phyloP scores from a whole-genome alignment of 1,140 invertebrate genomes.

The Drosophila sucinea region DNA sequence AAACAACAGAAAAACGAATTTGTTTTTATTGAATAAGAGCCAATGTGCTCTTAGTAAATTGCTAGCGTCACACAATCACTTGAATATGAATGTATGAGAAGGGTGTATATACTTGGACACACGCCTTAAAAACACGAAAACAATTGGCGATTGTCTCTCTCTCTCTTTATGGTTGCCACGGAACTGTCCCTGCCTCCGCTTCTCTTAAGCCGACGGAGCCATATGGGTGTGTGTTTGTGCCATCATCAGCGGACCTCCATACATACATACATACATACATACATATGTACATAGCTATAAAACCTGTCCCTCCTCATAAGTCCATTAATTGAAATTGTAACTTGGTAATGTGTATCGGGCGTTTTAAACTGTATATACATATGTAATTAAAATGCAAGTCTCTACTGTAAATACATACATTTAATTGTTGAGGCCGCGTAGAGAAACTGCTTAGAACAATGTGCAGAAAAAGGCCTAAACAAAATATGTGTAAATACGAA shows the following conservation, averaged over 20 bases:
- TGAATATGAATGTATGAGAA: conserved; percentile 5
- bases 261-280: no score
- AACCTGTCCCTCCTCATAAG: conserved; percentile 39
- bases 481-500: neutral
- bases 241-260: neutral
- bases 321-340: conserved; percentile 54
- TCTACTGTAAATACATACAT: neutral
- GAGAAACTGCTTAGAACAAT: conserved; percentile 27
- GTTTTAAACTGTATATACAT: conserved; percentile 16
- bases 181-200: neutral
- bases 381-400: conserved; percentile 58
- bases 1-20: no score
- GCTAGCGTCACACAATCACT: conserved; percentile 37
- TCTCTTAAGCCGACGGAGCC: neutral
- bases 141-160: neutral
- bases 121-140: no score
- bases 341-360: conserved; percentile 63
- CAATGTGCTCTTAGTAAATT: conserved; percentile 14
- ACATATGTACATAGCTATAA: conserved; percentile 43
- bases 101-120: no score
- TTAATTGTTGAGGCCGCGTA: conserved; percentile 1
- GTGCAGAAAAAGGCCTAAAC: neutral
- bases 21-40: neutral
- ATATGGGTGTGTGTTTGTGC: conserved; percentile 19
- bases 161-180: conserved; percentile 47